phyloP scores from a whole-genome alignment of 2,888 invertebrate species.

The Thereva nobilitata region DNA sequence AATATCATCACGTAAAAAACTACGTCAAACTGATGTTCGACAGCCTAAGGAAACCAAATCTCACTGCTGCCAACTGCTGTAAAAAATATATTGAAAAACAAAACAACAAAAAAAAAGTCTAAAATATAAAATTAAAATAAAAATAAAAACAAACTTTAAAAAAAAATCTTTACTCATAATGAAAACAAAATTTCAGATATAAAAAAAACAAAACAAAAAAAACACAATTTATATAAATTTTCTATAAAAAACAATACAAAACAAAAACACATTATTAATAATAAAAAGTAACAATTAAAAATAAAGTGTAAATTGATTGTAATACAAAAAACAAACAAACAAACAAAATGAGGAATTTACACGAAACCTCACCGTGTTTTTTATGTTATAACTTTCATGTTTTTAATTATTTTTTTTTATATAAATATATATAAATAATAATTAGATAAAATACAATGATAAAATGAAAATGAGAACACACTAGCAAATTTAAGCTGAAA shows the following conservation, averaged over 20 bases:
- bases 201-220: too few relatives aligned
- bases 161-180: too few relatives aligned
- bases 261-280: too few relatives aligned
- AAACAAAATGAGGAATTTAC: slow-evolving; percentile 10
- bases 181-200: too few relatives aligned
- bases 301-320: too few relatives aligned
- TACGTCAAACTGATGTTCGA: slow-evolving; percentile 57
- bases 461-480: slow-evolving; percentile 14
- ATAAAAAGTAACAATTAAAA: too few relatives aligned
- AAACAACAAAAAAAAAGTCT: slow-evolving; percentile 8
- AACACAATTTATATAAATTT: too few relatives aligned
- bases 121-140: slow-evolving; percentile 15
- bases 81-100: slow-evolving; percentile 41
- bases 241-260: too few relatives aligned
- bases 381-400: slow-evolving; percentile 21
- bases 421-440: slow-evolving; percentile 9
- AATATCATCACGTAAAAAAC: slow-evolving; percentile 59
- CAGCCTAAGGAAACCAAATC: slow-evolving; percentile 57
- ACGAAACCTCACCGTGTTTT: slow-evolving; percentile 17
- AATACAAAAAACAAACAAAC: too few relatives aligned
- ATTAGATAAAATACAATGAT: not conserved
- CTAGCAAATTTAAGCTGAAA: slow-evolving; percentile 26
- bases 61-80: slow-evolving; percentile 60
- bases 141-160: slow-evolving; percentile 1
- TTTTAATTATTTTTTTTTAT: slow-evolving; percentile 9